Percentiles rank a stretch among this genome's conserved stretches.
Evolutionary conservation across 2,888 invertebrate species (phyloP).

Genomic region (Chydorus sphaericus): DNA sequence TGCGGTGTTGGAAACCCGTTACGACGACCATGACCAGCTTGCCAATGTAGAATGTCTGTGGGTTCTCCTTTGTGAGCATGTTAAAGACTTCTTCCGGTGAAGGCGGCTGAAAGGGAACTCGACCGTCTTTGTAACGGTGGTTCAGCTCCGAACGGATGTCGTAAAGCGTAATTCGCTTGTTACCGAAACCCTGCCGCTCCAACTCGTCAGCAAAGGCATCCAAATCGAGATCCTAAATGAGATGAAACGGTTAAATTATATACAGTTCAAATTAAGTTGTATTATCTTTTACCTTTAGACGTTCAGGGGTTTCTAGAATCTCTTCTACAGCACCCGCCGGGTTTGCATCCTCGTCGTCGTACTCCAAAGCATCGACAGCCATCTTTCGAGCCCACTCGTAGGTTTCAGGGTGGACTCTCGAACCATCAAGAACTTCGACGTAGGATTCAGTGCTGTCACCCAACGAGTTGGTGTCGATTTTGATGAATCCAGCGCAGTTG

Average conservation of each 20-base stretch:
- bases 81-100: constrained; percentile 82
- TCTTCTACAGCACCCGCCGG: constrained; percentile 95
- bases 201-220: constrained; percentile 97
- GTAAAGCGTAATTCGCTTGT: constrained; percentile 86
- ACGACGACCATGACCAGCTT: constrained; percentile 47
- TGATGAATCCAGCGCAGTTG: constrained; percentile 97
- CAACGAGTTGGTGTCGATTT: constrained; percentile 89
- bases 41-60: constrained; percentile 80
- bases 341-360: constrained; percentile 91
- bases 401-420: constrained; percentile 95
- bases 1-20: constrained; percentile 61
- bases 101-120: constrained; percentile 59
- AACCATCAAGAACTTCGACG: constrained; percentile 90
- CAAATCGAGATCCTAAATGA: constrained; percentile 65
- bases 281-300: constrained; percentile 55
- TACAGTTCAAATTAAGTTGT: not conserved
- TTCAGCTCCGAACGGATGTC: constrained; percentile 93
- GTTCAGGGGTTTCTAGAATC: constrained; percentile 86
- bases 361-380: constrained; percentile 98
- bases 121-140: constrained; percentile 78
- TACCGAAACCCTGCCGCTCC: constrained; percentile 69
- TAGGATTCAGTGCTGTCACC: constrained; percentile 91
- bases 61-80: constrained; percentile 88
- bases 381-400: constrained; percentile 99
- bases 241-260: not conserved